These are phyloP conservation scores for Brachyrhaphis roseni DNA, from an alignment of 2,797 vertebrate genomes.

Conservation along the genomic window DNA sequence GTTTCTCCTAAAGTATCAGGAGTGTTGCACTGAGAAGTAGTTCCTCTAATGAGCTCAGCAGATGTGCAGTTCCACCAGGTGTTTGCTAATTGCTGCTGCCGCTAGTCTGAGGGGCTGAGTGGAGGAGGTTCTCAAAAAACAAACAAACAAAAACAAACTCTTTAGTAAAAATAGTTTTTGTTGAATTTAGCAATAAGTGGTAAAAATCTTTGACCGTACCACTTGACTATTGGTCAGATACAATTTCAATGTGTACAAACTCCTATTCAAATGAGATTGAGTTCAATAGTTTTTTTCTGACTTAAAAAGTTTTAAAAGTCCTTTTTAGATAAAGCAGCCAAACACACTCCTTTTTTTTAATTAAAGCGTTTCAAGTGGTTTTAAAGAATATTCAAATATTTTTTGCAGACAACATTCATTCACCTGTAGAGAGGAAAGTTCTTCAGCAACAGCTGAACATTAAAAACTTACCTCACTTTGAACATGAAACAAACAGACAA, in stretches of 20 bases:
- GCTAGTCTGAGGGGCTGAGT: too few relatives aligned
- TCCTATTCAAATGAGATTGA: neutral
- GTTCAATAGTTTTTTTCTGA: neutral
- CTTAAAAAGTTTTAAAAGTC: neutral
- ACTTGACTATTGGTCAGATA: neutral
- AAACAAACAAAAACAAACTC: too few relatives aligned
- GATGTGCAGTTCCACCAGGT: too few relatives aligned
- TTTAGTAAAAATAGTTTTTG: neutral
- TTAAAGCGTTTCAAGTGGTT: neutral
- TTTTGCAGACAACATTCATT: neutral
- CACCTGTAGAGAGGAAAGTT: neutral
- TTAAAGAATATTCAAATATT: neutral
- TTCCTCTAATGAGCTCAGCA: too few relatives aligned
- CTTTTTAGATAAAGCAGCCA: neutral
- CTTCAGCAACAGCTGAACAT: neutral
- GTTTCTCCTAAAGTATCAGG: too few relatives aligned
- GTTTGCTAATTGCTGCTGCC: too few relatives aligned
- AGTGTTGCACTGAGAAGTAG: too few relatives aligned
- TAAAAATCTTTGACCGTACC: neutral
- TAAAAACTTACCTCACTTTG: neutral
- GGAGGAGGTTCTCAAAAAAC: too few relatives aligned
- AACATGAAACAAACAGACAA: neutral
- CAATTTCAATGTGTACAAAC: neutral
- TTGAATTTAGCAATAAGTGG: neutral
- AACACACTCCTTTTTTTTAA: neutral